These are phyloP conservation scores for Lasioglossum zephyrum DNA, from an alignment of 2,888 invertebrate genomes.

Conservation along the genomic window DNA sequence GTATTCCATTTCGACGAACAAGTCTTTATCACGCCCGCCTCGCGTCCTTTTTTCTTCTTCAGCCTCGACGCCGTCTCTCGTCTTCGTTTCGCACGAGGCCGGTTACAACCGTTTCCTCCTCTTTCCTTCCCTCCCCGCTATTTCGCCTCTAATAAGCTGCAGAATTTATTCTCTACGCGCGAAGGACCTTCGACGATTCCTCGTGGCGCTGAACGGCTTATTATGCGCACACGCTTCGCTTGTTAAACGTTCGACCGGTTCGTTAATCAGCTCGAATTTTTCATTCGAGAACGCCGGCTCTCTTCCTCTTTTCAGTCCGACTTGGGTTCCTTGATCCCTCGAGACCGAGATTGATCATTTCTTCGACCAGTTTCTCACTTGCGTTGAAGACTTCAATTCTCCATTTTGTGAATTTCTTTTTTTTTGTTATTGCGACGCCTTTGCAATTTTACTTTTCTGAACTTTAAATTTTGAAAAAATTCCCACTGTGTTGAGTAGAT, in stretches of 20 bases:
- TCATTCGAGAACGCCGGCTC: background rate
- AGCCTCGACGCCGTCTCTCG: too few relatives aligned
- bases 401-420: background rate
- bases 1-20: slow-evolving; percentile 16
- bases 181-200: slow-evolving; percentile 9
- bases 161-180: slow-evolving; percentile 42
- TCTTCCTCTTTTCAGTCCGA: background rate
- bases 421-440: background rate
- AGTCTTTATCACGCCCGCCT: slow-evolving; percentile 30
- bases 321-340: background rate
- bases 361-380: background rate
- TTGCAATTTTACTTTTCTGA: background rate
- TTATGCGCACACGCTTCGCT: slow-evolving; percentile 9
- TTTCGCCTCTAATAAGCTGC: slow-evolving; percentile 30
- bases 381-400: background rate
- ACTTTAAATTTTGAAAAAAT: background rate
- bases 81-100: background rate
- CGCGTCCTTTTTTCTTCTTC: background rate
- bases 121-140: background rate
- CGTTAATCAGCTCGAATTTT: slow-evolving; percentile 38
- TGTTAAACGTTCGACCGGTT: slow-evolving; percentile 22
- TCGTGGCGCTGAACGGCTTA: slow-evolving; percentile 10
- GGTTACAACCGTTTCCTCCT: background rate
- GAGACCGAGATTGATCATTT: background rate
- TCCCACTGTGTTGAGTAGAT: background rate